Evolutionary conservation across 2,888 invertebrate genomes (phyloP).

Genomic region (Cataglyphis rosenhaueri): DNA sequence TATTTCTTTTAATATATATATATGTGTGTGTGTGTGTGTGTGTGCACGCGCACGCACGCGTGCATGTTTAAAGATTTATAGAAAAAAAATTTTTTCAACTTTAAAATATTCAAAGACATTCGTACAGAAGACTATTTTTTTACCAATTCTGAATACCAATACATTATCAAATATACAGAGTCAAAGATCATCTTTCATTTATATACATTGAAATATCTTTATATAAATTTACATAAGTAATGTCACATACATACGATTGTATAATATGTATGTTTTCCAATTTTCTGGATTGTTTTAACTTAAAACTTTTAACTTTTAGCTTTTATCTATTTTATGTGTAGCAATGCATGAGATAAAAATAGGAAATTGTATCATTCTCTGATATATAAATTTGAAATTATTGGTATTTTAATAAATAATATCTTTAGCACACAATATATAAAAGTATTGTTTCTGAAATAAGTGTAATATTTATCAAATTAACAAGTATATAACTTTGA

Average conservation of each 20-base stretch:
- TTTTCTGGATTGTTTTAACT: background rate
- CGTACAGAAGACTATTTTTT: background rate
- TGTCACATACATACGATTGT: background rate
- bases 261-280: background rate
- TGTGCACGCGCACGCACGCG: no score
- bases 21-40: background rate
- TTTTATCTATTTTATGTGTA: background rate
- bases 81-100: background rate
- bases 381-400: background rate
- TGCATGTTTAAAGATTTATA: background rate
- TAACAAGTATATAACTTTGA: background rate
- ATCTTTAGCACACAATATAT: background rate
- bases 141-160: slow-evolving; percentile 19
- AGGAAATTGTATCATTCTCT: background rate
- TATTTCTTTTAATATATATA: background rate
- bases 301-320: background rate
- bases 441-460: background rate
- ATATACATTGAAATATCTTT: slow-evolving; percentile 69
- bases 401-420: background rate
- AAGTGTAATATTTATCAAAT: background rate
- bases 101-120: background rate
- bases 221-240: slow-evolving; percentile 27
- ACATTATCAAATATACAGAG: slow-evolving; percentile 61
- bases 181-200: slow-evolving; percentile 79
- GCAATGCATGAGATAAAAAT: no score